Base-by-base conservation (phyloP, 2,888 invertebrate species). In the Chrysomela aeneicollis region DNA sequence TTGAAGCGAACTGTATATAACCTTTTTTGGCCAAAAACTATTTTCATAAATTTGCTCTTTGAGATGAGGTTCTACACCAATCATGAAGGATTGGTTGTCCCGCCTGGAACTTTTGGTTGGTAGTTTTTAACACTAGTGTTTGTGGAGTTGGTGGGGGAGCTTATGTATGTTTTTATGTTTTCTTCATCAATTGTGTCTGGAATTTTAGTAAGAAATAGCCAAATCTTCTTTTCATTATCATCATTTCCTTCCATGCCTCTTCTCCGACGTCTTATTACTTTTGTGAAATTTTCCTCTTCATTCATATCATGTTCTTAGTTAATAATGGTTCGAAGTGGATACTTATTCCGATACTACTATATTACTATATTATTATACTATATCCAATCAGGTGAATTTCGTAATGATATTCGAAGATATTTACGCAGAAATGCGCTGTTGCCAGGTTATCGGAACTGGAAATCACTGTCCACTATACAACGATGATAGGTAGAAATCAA, bases 1-100 rank as follows among this genome's bases (percentile, higher is more conserved):
- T 51, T 51, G 51, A 51, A 51, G n/a, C 30, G 51, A n/a, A 51
- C 51, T 51, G 50, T 50, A 51, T 51, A 51, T 51, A 1, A 51
- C 51, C 51, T 51, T 21, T 22, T 51, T 51, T 51, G 26, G 30
- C 12, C 51, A 51, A 1, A 51, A 51, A 21, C 51, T 51, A 5
- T 51, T 51, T 0, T 19, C 26, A 51, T 30, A 15, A 51, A 51
- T 22, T 51, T 51, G 30, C 30, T 21, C 30, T 51, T n/a, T 51
- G 30, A 51, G 18, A 15, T 21, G 50, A 50, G 50, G 21, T 50
- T 50, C 21, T 50, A 21, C 50, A 50, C 21, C 50, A 1, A 50
- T 51, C 1, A 22, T 51, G 51, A 22, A 51, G 51, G 17, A 51
- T 15, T 51, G n/a, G 51, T 51, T 51, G 51, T 51, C 15, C 26